A percentile compares a stretch with the other conserved stretches of the same genome.
These are phyloP conservation scores for Tor tambroides DNA, from an alignment of 2,113 vertebrate species.

Conservation along the genomic window DNA sequence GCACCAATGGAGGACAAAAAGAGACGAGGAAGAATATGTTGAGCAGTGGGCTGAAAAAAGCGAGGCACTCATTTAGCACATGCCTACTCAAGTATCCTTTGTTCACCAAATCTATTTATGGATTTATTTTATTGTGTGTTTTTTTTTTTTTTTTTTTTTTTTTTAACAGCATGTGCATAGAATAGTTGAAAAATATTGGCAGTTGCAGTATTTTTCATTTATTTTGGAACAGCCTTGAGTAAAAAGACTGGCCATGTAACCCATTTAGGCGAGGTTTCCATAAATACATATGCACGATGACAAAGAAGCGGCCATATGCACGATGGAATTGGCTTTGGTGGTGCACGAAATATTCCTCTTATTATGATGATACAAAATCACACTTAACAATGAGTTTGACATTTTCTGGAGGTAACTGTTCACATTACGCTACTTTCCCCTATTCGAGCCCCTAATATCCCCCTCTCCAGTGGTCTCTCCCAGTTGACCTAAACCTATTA, in stretches of 20 bases:
- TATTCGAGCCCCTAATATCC: slow-evolving; percentile 74
- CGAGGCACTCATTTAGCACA: slow-evolving; percentile 37
- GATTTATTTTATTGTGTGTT: not conserved
- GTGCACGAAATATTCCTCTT: slow-evolving; percentile 44
- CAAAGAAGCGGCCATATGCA: not conserved
- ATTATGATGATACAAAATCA: slow-evolving; percentile 60
- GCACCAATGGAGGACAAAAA: slow-evolving; percentile 8
- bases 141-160: not conserved
- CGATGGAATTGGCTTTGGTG: slow-evolving; percentile 40
- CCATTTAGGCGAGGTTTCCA: not conserved
- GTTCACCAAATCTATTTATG: slow-evolving; percentile 21
- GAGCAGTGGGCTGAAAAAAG: slow-evolving; percentile 32
- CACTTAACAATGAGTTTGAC: slow-evolving; percentile 67
- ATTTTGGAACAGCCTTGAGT: not conserved
- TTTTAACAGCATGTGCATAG: not conserved
- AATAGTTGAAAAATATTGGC: slow-evolving; percentile 9
- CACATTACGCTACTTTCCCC: slow-evolving; percentile 75
- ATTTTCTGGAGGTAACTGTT: slow-evolving; percentile 79
- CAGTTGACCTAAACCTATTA: slow-evolving; percentile 78
- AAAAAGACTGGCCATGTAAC: slow-evolving; percentile 11
- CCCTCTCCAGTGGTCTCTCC: slow-evolving; percentile 72
- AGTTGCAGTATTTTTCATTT: not conserved
- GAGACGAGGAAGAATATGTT: slow-evolving; percentile 12
- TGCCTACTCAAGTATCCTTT: slow-evolving; percentile 32
- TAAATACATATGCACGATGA: slow-evolving; percentile 5